A percentile compares a stretch with the other conserved stretches of the same genome.
phyloP scores from a whole-genome alignment of 2,888 invertebrate genomes.

The Schizotus pectinicornis region DNA sequence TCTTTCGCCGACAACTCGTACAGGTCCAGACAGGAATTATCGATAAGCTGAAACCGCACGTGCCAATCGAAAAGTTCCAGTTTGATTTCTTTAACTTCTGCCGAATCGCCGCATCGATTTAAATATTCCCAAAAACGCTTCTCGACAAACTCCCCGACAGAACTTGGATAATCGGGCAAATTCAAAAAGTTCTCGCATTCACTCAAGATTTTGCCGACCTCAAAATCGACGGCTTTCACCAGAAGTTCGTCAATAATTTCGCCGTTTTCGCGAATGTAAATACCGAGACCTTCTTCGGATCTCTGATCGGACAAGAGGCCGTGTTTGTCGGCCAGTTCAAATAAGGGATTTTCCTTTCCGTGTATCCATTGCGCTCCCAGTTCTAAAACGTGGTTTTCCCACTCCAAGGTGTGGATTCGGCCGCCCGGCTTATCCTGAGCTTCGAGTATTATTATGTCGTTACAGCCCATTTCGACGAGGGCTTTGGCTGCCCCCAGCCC shows the following conservation, averaged over 20 bases:
- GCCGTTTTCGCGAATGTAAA: slow-evolving; percentile 61
- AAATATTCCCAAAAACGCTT: slow-evolving; percentile 60
- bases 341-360: slow-evolving; percentile 63
- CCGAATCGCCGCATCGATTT: slow-evolving; percentile 48
- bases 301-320: slow-evolving; percentile 59
- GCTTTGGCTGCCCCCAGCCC: slow-evolving; percentile 65
- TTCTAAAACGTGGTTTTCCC: slow-evolving; percentile 60
- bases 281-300: slow-evolving; percentile 65
- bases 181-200: slow-evolving; percentile 60
- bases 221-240: slow-evolving; percentile 61
- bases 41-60: slow-evolving; percentile 65
- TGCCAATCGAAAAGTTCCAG: slow-evolving; percentile 67
- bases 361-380: slow-evolving; percentile 71
- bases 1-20: slow-evolving; percentile 63
- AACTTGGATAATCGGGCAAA: slow-evolving; percentile 50
- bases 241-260: slow-evolving; percentile 56
- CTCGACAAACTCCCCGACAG: slow-evolving; percentile 58
- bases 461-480: slow-evolving; percentile 57
- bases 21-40: slow-evolving; percentile 66
- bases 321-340: slow-evolving; percentile 58
- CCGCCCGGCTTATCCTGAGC: slow-evolving; percentile 64
- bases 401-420: slow-evolving; percentile 59
- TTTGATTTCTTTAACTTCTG: slow-evolving; percentile 51
- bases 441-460: slow-evolving; percentile 64
- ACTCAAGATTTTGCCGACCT: slow-evolving; percentile 60